Base-by-base conservation (phyloP, 2,797 vertebrate species). In the Centroberyx gerrardi region DNA sequence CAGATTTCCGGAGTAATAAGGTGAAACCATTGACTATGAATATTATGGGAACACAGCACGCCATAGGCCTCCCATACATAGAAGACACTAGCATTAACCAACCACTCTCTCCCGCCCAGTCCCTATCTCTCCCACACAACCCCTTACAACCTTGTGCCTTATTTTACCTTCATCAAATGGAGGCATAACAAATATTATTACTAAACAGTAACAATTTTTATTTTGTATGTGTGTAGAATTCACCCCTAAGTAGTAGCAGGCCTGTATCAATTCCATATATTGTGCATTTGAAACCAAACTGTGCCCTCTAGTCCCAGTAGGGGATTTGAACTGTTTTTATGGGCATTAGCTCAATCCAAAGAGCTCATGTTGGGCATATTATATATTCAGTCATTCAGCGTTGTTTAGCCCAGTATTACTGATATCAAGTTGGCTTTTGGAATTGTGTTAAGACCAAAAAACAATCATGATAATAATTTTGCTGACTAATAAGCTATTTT, bases 301-400 rank as follows among this genome's bases (percentile, higher is more conserved):
- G 59, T n/a, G 62, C 81, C 46, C 51, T 5, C 4, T 18, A 28
- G 14, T 10, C 29, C 18, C 54, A 33, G 73, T 69, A 71, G 60
- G 64, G 55, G 49, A 29, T 38, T 55, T 36, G 4, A 3, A 56
- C 63, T 51, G 61, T 49, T 58, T 58, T 62, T n/a, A 33, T 59
- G 58, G 64, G 17, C 63, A 62, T 66, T 48, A 52, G 4, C 64
- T 80, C n/a, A 76, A 77, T 73, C 87, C 84, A 92, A 89, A 90
- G 81, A 87, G 33, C 51, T 10, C 28, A 53, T 64, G 59, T 46
- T 67, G 31, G 66, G 67, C 52, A 59, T 36, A 48, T 67, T 38
- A 8, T n/a, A 15, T 36, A 7, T 53, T 62, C 31, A 68, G 49
- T 79, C 27, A 40, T 36, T 52, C 33, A 51, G 48, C 36, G 31